Base-by-base conservation (phyloP, 2,888 invertebrate genomes). In the Petrolisthes cinctipes region DNA sequence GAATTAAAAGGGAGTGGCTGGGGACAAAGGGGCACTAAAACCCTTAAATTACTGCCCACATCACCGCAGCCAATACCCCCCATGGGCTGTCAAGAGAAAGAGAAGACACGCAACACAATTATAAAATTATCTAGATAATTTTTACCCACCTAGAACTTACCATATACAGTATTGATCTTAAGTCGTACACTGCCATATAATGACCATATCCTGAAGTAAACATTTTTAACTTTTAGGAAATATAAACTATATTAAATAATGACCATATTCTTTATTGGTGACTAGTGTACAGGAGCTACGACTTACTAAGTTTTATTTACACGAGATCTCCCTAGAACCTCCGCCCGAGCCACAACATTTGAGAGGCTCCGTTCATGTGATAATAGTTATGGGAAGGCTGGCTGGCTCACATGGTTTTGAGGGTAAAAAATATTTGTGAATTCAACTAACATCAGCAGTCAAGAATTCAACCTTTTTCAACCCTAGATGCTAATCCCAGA, bases 271-370 rank as follows among this genome's bases (percentile, higher is more conserved):
- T 84, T 88, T 88, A 88, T 88, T 88, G 87, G 87, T 88, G 87
- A 88, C 87, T 88, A 88, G 87, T 88, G 14, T 88, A 88, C 83
- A 88, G 83, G 84, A 84, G 87, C 87, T 88, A 88, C 87, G 80
- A 79, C 87, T 81, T 68, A 81, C 84, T 88, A 73, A 20, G 20
- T 7, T 82, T 54, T 88, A 88, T 88, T 81, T 88, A 88, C 87
- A 88, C 83, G 87, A 88, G 87, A 88, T 88, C 87, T 88, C 87
- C 87, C 84, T 84, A 68, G 78, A 83, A 81, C 84, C 83, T 83
- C 86, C 79, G 54, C 79, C 17, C 37, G 71, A 56, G 66, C 51
- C 86, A 71, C 51, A 37, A 79, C 51, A 20, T 66, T 66, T 53
- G 56, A 73, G 53, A 61, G 73, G 53, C 54, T 75, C 17, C 53